Evolutionary conservation across 2,888 invertebrate species (phyloP).

Genomic region (Luffia ferchaultella): DNA sequence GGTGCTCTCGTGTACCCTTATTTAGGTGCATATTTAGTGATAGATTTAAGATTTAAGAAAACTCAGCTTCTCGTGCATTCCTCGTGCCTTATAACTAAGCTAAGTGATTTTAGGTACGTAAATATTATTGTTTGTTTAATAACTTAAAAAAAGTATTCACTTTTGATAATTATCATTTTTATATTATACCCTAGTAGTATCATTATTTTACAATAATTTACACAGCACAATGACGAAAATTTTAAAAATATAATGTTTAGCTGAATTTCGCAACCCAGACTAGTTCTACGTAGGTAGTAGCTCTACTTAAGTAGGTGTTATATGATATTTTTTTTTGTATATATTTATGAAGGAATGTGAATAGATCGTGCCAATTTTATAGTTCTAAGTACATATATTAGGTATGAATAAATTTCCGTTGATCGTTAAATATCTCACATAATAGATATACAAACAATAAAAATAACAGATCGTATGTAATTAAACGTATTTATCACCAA

Average conservation of each 20-base stretch:
- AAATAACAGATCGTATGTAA: background rate
- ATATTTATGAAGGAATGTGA: background rate
- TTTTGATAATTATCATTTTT: background rate
- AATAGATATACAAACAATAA: too few relatives aligned
- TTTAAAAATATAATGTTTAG: too few relatives aligned
- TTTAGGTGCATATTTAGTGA: background rate
- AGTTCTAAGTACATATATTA: background rate
- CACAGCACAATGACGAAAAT: background rate
- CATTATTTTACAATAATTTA: background rate
- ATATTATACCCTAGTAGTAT: background rate
- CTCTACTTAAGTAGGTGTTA: too few relatives aligned
- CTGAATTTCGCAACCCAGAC: too few relatives aligned
- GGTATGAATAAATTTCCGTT: background rate
- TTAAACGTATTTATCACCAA: background rate
- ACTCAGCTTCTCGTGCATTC: slow-evolving; percentile 43
- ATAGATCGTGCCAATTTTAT: background rate
- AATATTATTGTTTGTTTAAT: too few relatives aligned
- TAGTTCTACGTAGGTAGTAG: too few relatives aligned
- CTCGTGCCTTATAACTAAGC: slow-evolving; percentile 55
- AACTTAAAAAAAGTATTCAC: background rate
- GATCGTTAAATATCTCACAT: too few relatives aligned
- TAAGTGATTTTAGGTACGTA: too few relatives aligned
- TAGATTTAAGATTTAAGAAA: background rate
- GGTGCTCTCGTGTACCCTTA: background rate
- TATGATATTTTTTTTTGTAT: background rate